These are phyloP conservation scores for Zygothrica quintamaculata DNA, from an alignment of 2,888 invertebrate genomes.

Conservation along the genomic window DNA sequence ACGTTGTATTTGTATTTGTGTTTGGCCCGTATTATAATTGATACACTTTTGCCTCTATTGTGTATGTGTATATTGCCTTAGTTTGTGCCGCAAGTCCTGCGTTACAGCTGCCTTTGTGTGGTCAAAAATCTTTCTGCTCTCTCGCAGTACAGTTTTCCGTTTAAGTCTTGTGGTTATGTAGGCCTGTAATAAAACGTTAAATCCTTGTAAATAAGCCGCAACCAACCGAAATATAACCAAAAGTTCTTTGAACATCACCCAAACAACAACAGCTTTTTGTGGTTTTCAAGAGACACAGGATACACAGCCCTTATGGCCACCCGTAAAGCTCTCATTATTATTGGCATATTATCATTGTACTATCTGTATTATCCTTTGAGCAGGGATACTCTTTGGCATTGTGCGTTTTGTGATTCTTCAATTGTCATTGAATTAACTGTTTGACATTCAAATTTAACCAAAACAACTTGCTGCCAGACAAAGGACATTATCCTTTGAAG, in stretches of 20 bases:
- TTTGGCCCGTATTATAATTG: slow-evolving; percentile 76
- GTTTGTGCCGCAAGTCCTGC: neutral
- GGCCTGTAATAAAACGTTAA: slow-evolving; percentile 65
- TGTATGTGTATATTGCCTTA: slow-evolving; percentile 12
- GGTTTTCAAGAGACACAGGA: slow-evolving; percentile 16
- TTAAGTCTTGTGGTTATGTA: slow-evolving; percentile 60
- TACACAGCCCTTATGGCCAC: neutral
- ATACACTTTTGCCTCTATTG: slow-evolving; percentile 68
- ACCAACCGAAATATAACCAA: slow-evolving; percentile 42
- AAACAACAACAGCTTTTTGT: slow-evolving; percentile 34
- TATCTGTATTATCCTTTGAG: neutral
- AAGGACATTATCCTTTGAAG: neutral
- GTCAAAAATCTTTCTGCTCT: slow-evolving; percentile 26
- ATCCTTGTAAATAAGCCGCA: slow-evolving; percentile 66
- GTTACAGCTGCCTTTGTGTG: slow-evolving; percentile 8
- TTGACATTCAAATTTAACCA: neutral
- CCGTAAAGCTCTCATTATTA: slow-evolving; percentile 30
- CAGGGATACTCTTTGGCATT: slow-evolving; percentile 1
- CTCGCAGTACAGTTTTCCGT: neutral
- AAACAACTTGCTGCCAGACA: too few species aligned
- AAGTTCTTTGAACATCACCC: slow-evolving; percentile 34
- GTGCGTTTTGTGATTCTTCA: neutral
- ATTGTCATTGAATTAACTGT: neutral
- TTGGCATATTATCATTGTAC: slow-evolving; percentile 18
- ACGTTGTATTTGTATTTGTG: slow-evolving; percentile 26